Evolutionary conservation across 1,140 invertebrate genomes (phyloP), one percentile per base, ranked within the genome.

Genomic region (Mya arenaria): DNA sequence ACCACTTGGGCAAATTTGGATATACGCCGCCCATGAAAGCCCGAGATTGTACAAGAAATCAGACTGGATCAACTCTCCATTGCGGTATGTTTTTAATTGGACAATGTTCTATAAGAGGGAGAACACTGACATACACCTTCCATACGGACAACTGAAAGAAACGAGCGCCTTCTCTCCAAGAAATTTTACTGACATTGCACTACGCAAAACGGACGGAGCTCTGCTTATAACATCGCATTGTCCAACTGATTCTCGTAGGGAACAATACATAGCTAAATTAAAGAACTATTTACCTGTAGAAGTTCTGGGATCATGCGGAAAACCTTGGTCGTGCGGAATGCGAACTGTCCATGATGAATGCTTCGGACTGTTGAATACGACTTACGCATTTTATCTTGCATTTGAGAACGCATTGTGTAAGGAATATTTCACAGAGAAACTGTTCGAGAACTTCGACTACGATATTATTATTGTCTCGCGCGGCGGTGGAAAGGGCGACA

Each of bases 391-490:
- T 48, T 75, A 62, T 48, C 55, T 75, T 34, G 72, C 72, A 8
- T 75, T 75, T 75, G 72, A 75, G 48, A 75, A 75, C 34, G 56
- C 72, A 17, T 30, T 68, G 4, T 68, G 65, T 39, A 34, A 23
- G 4, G 15, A 44, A 10, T 68, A 68, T 39, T 37, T 25, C 19
- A 62, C 72, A 19, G 72, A 75, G 36, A 75, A 75, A 41, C 63
- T 75, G 39, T 75, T 75, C 25, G 72, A 75, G 48, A 75, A 75
- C 34, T 75, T 75, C 19, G 44, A 75, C 55, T 75, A 75, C 34
- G 72, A 75, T 30, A 41, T 63, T 0, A 30, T 75, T 5, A 23
- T 75, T 15, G 58, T 75, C 4, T 39, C 55, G 0, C 32, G 72
- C 28, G 72, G 28, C 32, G 72, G 72, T 34, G 13, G 60, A 19